phyloP scores from a whole-genome alignment of 2,113 vertebrate species.

The Aviceda subcristata region DNA sequence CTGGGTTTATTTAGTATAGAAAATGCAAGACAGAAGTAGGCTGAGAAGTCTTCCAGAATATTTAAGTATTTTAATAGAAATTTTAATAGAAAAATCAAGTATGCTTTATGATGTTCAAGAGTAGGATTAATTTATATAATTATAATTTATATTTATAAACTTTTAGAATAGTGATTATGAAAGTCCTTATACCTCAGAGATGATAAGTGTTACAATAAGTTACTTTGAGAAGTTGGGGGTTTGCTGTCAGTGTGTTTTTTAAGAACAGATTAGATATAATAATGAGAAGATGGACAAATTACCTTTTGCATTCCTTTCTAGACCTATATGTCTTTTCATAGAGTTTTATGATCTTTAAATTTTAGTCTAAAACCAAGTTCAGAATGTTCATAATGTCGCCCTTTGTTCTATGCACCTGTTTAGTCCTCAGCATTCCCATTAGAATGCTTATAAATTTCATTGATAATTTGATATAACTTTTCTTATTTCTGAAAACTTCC shows the following conservation, averaged over 20 bases:
- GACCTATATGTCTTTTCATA: accelerated
- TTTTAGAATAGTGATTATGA: not conserved
- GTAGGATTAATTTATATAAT: not conserved
- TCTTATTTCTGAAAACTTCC: not conserved
- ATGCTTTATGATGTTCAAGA: not conserved
- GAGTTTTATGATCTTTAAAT: not conserved
- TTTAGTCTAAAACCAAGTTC: not conserved
- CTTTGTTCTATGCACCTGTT: not conserved
- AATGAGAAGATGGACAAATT: not conserved
- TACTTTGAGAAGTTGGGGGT: not conserved
- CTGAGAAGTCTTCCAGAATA: not conserved
- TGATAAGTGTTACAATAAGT: not conserved
- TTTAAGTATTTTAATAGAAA: not conserved
- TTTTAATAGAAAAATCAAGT: not conserved
- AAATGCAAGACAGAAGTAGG: not conserved
- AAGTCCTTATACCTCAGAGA: not conserved
- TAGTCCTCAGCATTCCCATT: not conserved
- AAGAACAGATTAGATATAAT: not conserved
- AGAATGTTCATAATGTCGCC: not conserved
- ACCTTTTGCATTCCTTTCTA: not conserved
- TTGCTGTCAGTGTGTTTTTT: not conserved
- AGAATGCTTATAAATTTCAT: not conserved
- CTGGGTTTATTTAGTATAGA: accelerated
- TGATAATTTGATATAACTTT: not conserved
- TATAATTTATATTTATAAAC: not conserved